Base-by-base conservation (phyloP, 2,797 vertebrate species). In the Syngnathus acus region DNA sequence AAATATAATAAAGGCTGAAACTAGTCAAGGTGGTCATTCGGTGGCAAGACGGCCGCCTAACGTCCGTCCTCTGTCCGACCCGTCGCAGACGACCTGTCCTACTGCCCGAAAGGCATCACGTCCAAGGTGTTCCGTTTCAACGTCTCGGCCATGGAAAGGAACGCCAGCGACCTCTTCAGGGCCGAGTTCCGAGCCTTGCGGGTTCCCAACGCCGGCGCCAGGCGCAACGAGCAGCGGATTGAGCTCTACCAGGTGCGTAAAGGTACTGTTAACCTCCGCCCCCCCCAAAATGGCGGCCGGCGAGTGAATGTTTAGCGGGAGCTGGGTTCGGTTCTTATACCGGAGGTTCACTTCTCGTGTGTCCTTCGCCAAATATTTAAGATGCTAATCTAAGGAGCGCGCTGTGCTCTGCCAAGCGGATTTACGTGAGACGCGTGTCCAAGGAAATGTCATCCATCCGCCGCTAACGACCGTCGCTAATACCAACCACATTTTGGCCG, bases 81-180 rank as follows among this genome's bases (percentile, higher is more conserved):
- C 2, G 26, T 32, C 26, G 66, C 90, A 98, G 95, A 98, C 83
- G 95, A 98, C 74, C 81, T 97, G 82, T 80, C 82, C 5, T 91
- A 88, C 85, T 98, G 95, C 84, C 92, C 92, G 23, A 97, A 96
- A 88, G 92, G 95, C 51, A 91, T 94, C 80, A 97, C 94, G 65
- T 94, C 94, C 81, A 98, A 94, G 7, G 89, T 96, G 63, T 98
- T 98, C 87, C 94, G 93, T 75, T 98, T 98, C 87, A 95, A 98
- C 0, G 95, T 98, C 75, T 98, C 96, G 0, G 88, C 89, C 13
- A 95, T 97, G 91, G 96, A 98, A 91, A 95, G 94, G 87, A 98
- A 98, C 80, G 91, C 93, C 86, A 95, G 93, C 89, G 97, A 96
- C 85, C 88, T 98, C 70, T 98, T 98, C 89, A 92, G 95, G 71